Evolutionary conservation across 1,140 invertebrate species (phyloP), one percentile per base, ranked within the genome.

Genomic region (Delia radicum): DNA sequence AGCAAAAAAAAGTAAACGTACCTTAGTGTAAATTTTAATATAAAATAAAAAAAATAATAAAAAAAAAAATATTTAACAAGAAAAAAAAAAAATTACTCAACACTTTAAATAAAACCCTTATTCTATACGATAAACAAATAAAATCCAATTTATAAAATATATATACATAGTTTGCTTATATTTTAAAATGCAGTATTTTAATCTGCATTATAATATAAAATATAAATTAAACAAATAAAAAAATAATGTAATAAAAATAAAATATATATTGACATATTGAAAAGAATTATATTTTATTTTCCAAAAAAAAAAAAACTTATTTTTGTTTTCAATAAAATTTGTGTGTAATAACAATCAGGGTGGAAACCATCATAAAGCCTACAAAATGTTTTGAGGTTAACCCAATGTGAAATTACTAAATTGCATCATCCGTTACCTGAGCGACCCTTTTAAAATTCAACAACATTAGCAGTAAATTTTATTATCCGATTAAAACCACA

Each of bases 191-290:
- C 65, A 69, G 65, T 69, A n/a, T n/a, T 69, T 33, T 69, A 69
- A 21, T 69, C 29, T 65, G 62, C 29, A 33, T 33, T 29, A 7
- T 67, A 67, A 55, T 21, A 55, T 55, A 55, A 55, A 73, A 55
- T 61, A 73, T 8, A n/a, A 73, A 73, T 12, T 48, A 55, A 27
- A 37, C 8, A 24, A 73, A 48, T 42, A 28, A 73, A 73, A 73
- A 4, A 73, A 48, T n/a, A 73, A 73, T 18, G 33, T 28, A 73
- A 73, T 18, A 5, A 73, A 73, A 73, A 73, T 48, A 73, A 48
- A 73, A 46, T 73, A 73, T 55, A 73, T 73, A 61, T 61, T 73
- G 37, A 73, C 15, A 61, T 73, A 73, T 28, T 55, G 42, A 73
- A 73, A 73, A 73, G 21, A 28, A 55, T 48, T 33, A 67, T n/a